These are phyloP conservation scores for Barnardius zonarius DNA, from an alignment of 2,113 vertebrate genomes.

Conservation along the genomic window DNA sequence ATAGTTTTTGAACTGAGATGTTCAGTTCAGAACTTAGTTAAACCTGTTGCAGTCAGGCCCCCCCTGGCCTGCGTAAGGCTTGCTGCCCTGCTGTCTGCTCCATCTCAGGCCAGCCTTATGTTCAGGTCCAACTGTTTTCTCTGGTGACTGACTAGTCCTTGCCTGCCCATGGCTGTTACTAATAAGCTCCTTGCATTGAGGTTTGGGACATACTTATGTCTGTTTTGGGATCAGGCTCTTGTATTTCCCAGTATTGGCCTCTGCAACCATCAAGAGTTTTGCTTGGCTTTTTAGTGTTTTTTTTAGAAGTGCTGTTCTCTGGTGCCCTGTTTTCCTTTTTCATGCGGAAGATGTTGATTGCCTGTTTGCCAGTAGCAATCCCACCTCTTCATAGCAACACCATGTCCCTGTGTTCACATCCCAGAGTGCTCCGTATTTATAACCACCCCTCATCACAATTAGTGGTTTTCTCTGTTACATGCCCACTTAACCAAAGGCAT, in stretches of 20 bases:
- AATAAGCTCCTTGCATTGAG: background rate
- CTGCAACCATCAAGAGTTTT: background rate
- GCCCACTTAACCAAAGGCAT: background rate
- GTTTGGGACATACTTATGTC: background rate
- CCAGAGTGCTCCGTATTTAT: background rate
- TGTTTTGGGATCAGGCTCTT: background rate
- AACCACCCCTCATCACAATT: background rate
- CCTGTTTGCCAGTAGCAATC: background rate
- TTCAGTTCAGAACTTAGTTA: background rate
- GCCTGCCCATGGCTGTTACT: background rate
- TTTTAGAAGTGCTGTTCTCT: background rate
- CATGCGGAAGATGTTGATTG: background rate
- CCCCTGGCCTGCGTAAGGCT: background rate
- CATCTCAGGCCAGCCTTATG: background rate
- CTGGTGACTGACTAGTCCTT: background rate
- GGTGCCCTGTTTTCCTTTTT: background rate
- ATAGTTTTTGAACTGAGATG: background rate
- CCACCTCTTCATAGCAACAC: background rate
- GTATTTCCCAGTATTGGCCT: background rate
- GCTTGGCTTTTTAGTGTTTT: background rate
- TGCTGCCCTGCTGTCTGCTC: background rate
- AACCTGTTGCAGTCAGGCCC: background rate
- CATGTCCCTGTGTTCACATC: background rate
- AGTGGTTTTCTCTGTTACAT: background rate
- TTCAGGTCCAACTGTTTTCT: background rate